Conservation (phyloP, 92 coral and sea anemone genomes). For the Porites rus region DNA sequence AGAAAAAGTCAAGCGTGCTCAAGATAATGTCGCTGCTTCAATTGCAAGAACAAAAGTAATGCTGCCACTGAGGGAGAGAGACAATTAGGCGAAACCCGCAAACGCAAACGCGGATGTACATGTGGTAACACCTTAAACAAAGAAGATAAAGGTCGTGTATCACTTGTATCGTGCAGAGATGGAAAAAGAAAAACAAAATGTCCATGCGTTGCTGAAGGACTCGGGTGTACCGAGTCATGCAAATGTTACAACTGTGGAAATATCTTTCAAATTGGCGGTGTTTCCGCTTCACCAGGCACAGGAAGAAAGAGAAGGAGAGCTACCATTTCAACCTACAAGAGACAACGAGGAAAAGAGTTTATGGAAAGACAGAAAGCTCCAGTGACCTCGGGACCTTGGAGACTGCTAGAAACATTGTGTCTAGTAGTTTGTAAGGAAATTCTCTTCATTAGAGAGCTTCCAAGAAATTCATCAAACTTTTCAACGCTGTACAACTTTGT, state of each 20-base stretch:
- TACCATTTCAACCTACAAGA: slow-evolving; percentile 49
- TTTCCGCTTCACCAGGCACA: background rate
- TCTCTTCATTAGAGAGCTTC: slow-evolving; percentile 18
- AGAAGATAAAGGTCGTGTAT: background rate
- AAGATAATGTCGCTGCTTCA: slow-evolving; percentile 45
- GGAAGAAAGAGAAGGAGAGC: slow-evolving; percentile 45
- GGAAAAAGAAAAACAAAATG: slow-evolving; percentile 48
- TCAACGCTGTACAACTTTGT: slow-evolving; percentile 40
- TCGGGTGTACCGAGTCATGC: slow-evolving; percentile 39
- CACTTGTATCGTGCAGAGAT: slow-evolving; percentile 55
- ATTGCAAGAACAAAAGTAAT: slow-evolving; percentile 28
- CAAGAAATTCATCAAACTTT: slow-evolving; percentile 35
- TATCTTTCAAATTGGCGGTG: slow-evolving; percentile 41
- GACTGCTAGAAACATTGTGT: slow-evolving; percentile 53
- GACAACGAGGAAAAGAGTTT: slow-evolving; percentile 36
- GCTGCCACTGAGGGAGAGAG: background rate
- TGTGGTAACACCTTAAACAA: background rate
- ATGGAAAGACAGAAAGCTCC: slow-evolving; percentile 29
- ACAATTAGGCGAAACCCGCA: background rate
- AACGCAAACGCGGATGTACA: background rate
- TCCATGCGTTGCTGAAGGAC: slow-evolving; percentile 53
- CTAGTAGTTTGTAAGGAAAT: slow-evolving; percentile 46
- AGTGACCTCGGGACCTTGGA: slow-evolving; percentile 56
- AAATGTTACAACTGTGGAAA: slow-evolving; percentile 58
- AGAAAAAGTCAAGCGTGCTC: slow-evolving; percentile 11